Evolutionary conservation across 1,140 invertebrate species (phyloP).

Genomic region (Apis cerana): DNA sequence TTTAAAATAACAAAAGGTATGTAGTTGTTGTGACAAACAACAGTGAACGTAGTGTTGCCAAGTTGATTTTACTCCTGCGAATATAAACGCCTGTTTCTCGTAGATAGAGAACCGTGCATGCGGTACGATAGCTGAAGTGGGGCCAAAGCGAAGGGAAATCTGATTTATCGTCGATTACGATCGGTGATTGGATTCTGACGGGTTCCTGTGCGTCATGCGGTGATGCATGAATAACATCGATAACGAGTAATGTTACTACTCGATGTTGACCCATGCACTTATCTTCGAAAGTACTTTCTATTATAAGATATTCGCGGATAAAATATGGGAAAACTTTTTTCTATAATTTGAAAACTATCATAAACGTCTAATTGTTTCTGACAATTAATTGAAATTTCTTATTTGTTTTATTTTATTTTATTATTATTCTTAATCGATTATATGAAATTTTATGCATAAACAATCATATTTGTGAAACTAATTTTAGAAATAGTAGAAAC

Average conservation of each 20-base stretch:
- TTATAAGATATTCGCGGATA: conserved; percentile 26
- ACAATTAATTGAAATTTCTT: neutral
- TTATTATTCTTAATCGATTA: no score
- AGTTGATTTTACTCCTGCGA: conserved; percentile 65
- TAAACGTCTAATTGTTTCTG: no score
- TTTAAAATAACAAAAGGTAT: conserved; percentile 11
- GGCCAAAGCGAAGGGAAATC: conserved; percentile 53
- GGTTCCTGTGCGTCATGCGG: conserved; percentile 62
- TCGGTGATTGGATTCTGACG: conserved; percentile 70
- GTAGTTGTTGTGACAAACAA: conserved; percentile 19
- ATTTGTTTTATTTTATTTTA: no score
- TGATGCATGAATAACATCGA: conserved; percentile 68
- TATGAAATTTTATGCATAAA: no score
- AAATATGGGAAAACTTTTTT: no score
- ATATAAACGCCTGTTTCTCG: conserved; percentile 61
- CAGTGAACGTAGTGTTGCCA: conserved; percentile 35
- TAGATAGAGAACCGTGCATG: conserved; percentile 33
- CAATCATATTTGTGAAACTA: no score
- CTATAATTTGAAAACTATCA: no score
- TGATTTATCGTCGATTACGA: conserved; percentile 76
- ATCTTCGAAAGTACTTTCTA: conserved; percentile 60
- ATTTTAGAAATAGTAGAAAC: no score
- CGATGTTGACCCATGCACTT: conserved; percentile 53
- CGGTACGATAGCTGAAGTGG: conserved; percentile 5
- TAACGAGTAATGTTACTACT: conserved; percentile 69